These are phyloP conservation scores for Orchesellides sinensis DNA, from an alignment of 2,888 invertebrate species.

Conservation along the genomic window DNA sequence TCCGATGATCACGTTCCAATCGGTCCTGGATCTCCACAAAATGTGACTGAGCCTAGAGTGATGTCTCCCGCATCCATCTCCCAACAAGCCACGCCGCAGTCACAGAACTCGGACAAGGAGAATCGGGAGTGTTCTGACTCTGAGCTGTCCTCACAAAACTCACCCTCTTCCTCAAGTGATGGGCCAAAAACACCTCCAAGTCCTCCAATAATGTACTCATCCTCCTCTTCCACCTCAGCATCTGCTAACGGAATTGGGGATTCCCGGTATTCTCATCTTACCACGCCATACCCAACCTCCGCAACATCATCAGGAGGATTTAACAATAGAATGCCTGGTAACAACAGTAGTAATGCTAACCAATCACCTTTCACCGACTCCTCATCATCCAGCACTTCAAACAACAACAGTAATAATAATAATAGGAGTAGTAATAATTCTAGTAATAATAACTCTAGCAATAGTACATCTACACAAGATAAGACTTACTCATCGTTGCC, in stretches of 20 bases:
- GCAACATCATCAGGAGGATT: conserved; percentile 1
- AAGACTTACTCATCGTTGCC: conserved; percentile 52
- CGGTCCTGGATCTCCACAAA: conserved; percentile 52
- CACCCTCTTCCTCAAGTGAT: conserved; percentile 75
- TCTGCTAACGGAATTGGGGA: conserved; percentile 19
- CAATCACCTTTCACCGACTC: not conserved
- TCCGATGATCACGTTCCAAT: conserved; percentile 61
- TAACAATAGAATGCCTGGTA: conserved; percentile 42
- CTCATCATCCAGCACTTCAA: conserved; percentile 8
- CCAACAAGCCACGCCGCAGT: conserved; percentile 68
- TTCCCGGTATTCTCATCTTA: not conserved
- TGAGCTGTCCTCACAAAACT: conserved; percentile 76
- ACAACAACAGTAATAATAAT: conserved; percentile 29
- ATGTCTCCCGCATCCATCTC: conserved; percentile 70
- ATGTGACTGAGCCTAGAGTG: conserved; percentile 55
- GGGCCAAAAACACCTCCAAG: conserved; percentile 69
- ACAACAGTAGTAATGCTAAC: conserved; percentile 22
- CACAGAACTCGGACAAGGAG: conserved; percentile 77
- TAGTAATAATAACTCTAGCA: conserved; percentile 42
- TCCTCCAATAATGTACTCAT: conserved; percentile 68
- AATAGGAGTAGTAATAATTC: conserved; percentile 53
- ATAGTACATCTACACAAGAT: conserved; percentile 38
- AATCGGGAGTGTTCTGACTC: conserved; percentile 77
- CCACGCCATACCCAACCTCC: not conserved
- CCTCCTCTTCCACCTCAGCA: conserved; percentile 48